These are phyloP conservation scores for Myzus persicae DNA, from an alignment of 1,140 invertebrate species.

Conservation along the genomic window DNA sequence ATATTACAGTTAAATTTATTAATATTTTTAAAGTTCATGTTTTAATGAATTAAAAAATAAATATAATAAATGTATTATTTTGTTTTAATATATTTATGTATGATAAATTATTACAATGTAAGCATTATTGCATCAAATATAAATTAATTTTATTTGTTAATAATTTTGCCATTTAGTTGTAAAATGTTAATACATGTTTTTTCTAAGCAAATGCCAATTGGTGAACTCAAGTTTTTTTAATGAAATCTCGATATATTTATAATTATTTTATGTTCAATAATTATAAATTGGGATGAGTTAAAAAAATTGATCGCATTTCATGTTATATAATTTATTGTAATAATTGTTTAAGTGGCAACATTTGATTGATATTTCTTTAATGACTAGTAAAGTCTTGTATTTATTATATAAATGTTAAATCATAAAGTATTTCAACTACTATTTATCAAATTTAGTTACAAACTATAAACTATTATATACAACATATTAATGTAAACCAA, in stretches of 20 bases:
- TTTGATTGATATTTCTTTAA: not conserved
- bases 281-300: not conserved
- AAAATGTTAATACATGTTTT: not conserved
- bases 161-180: conserved; percentile 11
- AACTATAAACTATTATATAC: not conserved
- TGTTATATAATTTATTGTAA: not conserved
- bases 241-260: not conserved
- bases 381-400: not conserved
- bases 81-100: not conserved
- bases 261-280: not conserved
- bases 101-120: not conserved
- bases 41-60: not conserved
- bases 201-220: not conserved
- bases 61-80: not conserved
- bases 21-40: conserved; percentile 2
- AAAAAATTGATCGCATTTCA: not conserved
- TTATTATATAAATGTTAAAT: not conserved
- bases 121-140: not conserved
- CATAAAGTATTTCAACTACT: not conserved
- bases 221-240: not conserved
- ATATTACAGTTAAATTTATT: not conserved
- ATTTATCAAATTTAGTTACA: not conserved
- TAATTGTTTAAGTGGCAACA: not conserved
- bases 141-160: conserved; percentile 19
- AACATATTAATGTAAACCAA: not conserved